Conservation (phyloP, 2,888 invertebrate genomes). For the Cryptosula pallasiana region DNA sequence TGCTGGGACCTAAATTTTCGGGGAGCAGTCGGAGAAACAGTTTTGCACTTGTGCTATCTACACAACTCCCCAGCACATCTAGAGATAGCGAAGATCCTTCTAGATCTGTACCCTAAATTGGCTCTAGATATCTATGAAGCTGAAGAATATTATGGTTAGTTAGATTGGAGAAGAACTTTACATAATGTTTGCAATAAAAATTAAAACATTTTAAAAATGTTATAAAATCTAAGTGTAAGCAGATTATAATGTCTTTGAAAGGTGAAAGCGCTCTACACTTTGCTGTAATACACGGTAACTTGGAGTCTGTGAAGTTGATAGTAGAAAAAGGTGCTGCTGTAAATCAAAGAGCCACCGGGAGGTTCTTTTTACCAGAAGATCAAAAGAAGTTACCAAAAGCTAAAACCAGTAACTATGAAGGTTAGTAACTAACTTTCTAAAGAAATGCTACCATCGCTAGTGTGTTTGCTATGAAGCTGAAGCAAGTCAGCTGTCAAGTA, state of each 20-base stretch:
- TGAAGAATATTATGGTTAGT: conserved; percentile 84
- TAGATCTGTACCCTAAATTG: conserved; percentile 84
- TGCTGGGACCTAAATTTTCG: conserved; percentile 97
- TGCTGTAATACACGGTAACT: conserved; percentile 92
- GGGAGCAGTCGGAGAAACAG: conserved; percentile 88
- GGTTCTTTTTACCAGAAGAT: conserved; percentile 91
- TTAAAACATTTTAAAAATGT: neutral
- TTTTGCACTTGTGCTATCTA: conserved; percentile 89
- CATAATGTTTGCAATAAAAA: neutral
- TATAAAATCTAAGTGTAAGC: neutral
- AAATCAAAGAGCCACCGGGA: conserved; percentile 84
- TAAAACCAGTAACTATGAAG: conserved; percentile 75
- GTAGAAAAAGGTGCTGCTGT: conserved; percentile 88
- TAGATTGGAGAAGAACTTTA: too few relatives aligned
- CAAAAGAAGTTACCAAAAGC: conserved; percentile 62
- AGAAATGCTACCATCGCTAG: too few relatives aligned
- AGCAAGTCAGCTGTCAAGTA: too few relatives aligned
- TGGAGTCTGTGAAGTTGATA: conserved; percentile 86
- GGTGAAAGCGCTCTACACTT: conserved; percentile 90
- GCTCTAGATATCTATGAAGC: conserved; percentile 92
- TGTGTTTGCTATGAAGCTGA: too few relatives aligned
- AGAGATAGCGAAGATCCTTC: conserved; percentile 76
- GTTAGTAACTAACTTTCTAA: too few relatives aligned
- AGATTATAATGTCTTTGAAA: conserved; percentile 44
- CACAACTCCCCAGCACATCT: conserved; percentile 81